Conservation (phyloP, 2,888 invertebrate species). For the Stegophylla sp. region DNA sequence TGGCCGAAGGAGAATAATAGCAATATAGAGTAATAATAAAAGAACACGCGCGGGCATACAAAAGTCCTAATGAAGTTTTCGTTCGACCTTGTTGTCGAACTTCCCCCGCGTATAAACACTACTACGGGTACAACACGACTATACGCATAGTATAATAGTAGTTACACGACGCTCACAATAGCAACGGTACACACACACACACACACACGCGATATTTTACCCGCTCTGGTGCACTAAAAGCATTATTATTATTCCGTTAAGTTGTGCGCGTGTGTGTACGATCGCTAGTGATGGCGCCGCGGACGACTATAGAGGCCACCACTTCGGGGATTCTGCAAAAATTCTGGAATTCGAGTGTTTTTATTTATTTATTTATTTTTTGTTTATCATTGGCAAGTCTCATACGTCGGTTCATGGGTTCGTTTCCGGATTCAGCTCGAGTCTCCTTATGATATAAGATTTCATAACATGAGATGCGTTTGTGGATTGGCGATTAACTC, state of each 20-base stretch:
- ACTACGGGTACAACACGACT: neutral
- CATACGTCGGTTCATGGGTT: too few relatives aligned
- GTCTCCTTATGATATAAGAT: too few relatives aligned
- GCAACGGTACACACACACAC: neutral
- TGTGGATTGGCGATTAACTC: too few relatives aligned
- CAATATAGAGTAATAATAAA: too few relatives aligned
- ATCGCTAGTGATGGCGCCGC: too few relatives aligned
- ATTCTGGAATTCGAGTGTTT: too few relatives aligned
- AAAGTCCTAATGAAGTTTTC: slow-evolving; percentile 32
- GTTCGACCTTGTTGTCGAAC: neutral
- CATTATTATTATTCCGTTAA: neutral
- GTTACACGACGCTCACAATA: neutral
- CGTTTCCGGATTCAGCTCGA: too few relatives aligned
- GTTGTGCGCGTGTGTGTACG: neutral
- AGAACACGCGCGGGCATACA: neutral
- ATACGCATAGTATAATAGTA: neutral
- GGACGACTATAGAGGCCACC: too few relatives aligned
- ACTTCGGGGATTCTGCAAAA: too few relatives aligned
- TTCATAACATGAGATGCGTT: too few relatives aligned
- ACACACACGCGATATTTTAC: neutral
- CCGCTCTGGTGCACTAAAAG: neutral
- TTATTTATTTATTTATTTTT: too few relatives aligned
- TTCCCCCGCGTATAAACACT: neutral
- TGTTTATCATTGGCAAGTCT: too few relatives aligned
- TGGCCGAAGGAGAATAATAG: neutral